Conservation (phyloP, 2,888 invertebrate species). For the Helleia helle region DNA sequence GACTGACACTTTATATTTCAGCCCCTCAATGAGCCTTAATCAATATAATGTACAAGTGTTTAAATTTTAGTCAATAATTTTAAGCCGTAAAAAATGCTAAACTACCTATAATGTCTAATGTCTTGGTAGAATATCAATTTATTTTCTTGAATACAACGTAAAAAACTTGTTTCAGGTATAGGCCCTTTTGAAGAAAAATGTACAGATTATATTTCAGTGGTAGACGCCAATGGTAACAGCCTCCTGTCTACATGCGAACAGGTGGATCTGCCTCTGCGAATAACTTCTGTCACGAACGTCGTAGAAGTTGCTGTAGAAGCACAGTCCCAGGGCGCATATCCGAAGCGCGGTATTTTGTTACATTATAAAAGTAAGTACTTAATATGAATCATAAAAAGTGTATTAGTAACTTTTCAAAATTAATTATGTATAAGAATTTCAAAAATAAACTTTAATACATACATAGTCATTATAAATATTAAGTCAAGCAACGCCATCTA, state of each 20-base stretch:
- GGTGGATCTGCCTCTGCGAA: constrained; percentile 60
- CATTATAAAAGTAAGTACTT: constrained; percentile 75
- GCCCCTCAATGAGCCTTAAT: too few relatives aligned
- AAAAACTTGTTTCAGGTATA: constrained; percentile 32
- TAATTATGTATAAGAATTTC: background rate
- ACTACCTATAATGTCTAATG: too few relatives aligned
- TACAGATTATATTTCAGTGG: constrained; percentile 65
- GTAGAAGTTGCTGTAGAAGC: constrained; percentile 62
- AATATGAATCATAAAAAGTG: too few relatives aligned
- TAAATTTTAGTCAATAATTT: too few relatives aligned
- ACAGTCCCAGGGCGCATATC: constrained; percentile 66
- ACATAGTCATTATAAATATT: background rate
- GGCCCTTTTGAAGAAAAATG: constrained; percentile 66
- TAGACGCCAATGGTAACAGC: constrained; percentile 58
- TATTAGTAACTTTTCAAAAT: background rate
- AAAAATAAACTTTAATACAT: background rate
- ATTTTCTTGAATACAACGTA: background rate
- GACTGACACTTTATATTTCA: too few relatives aligned
- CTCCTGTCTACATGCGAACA: constrained; percentile 71
- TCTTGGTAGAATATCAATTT: too few relatives aligned
- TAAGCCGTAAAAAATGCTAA: too few relatives aligned
- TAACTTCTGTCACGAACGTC: constrained; percentile 59
- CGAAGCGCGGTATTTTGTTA: constrained; percentile 77
- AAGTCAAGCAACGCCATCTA: constrained; percentile 15
- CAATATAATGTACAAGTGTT: too few relatives aligned